Conservation (phyloP, 2,888 invertebrate species). For the Hyposoter dolosus region DNA sequence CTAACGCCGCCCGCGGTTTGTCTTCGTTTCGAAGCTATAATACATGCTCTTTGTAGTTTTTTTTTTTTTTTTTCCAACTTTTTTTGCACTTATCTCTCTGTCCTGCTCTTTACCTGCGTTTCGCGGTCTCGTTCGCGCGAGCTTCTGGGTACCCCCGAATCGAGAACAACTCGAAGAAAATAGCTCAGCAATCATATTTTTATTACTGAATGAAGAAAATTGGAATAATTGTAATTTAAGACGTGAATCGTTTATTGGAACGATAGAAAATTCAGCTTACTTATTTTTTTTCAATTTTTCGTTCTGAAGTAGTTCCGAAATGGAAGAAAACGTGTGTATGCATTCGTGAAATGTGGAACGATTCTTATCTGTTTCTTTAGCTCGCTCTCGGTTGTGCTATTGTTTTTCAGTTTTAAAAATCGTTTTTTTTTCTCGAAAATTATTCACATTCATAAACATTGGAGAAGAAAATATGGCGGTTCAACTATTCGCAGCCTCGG, state of each 20-base stretch:
- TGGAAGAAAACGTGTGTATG: not conserved
- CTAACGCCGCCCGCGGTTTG: conserved; percentile 40
- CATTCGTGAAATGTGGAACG: not conserved
- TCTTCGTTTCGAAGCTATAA: conserved; percentile 1
- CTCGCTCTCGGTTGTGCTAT: not conserved
- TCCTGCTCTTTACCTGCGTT: conserved; percentile 5
- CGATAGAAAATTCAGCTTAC: not conserved
- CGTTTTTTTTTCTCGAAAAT: not conserved
- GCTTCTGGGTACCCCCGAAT: conserved; percentile 12
- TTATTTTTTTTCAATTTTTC: not conserved
- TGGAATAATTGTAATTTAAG: not conserved
- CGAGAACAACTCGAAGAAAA: not conserved
- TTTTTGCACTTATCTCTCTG: conserved; percentile 1
- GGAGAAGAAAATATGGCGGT: not conserved
- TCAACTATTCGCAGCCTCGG: not conserved
- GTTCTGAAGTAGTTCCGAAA: not conserved
- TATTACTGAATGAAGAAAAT: not conserved
- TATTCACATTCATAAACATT: not conserved
- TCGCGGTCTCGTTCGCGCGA: conserved; percentile 44
- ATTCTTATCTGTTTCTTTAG: conserved; percentile 2
- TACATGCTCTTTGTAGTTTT: not conserved
- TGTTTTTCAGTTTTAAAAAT: not conserved
- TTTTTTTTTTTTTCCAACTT: not conserved
- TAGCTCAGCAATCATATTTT: not conserved
- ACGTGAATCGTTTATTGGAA: not conserved